phyloP scores from a whole-genome alignment of 1,140 invertebrate genomes.

The Drosophila baimaii region DNA sequence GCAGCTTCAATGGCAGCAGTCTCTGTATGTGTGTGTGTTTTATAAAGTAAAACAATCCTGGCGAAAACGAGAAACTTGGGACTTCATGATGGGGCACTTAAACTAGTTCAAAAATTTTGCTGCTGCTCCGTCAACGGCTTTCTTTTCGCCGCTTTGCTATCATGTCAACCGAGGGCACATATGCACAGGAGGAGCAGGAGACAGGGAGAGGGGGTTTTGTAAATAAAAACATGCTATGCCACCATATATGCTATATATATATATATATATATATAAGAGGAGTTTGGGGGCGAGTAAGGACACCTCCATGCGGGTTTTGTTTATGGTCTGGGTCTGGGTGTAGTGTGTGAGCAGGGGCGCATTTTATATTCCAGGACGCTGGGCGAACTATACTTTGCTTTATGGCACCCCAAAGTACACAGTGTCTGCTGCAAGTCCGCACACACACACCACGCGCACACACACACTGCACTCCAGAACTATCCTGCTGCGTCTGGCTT shows the following conservation, averaged over 20 bases:
- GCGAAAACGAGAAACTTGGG: constrained; percentile 83
- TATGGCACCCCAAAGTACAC: constrained; percentile 77
- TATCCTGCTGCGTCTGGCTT: constrained; percentile 52
- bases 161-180: constrained; percentile 69
- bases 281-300: constrained; percentile 2
- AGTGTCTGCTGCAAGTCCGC: constrained; percentile 55
- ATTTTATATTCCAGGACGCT: constrained; percentile 68
- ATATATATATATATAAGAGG: constrained; percentile 6
- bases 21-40: constrained; percentile 40
- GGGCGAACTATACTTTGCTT: constrained; percentile 76
- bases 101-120: constrained; percentile 81
- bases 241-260: constrained; percentile 28
- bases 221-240: constrained; percentile 69
- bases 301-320: constrained; percentile 60
- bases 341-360: constrained; percentile 49
- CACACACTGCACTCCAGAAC: constrained; percentile 38
- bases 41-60: constrained; percentile 83
- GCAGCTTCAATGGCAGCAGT: constrained; percentile 61
- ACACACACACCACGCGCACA: constrained; percentile 11
- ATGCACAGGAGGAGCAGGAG: constrained; percentile 9
- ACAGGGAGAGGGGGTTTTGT: constrained; percentile 56
- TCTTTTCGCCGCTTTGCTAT: constrained; percentile 50
- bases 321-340: constrained; percentile 67
- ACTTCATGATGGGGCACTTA: constrained; percentile 83
- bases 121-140: constrained; percentile 53